Evolutionary conservation across 2,113 vertebrate genomes (phyloP), one percentile per base, ranked within the genome.

Genomic region (Picathartes gymnocephalus): DNA sequence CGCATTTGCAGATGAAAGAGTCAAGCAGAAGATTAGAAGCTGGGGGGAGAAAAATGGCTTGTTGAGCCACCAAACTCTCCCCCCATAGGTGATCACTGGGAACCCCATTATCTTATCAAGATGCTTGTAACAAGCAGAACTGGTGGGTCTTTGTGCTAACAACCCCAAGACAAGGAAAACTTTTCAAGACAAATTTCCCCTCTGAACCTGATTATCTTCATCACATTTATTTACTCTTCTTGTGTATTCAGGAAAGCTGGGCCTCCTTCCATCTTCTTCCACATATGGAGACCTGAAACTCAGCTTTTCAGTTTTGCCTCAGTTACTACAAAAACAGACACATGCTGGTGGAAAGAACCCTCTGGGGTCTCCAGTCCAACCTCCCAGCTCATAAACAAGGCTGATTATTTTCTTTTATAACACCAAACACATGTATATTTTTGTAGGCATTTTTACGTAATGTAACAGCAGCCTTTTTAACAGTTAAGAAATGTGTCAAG

Each of bases 21-120:
- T 6, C 33, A 78, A 58, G 25, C 3, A 21, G 33, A 73, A 71
- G 9, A 39, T 16, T 20, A 25, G 30, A 69, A 91, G 11, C 24
- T 11, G 6, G 1, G 24, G 2, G 12, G 3, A 70, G 31, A 53
- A 80, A 91, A 92, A 71, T 20, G 31, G 13, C 6, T 81, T 87
- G 31, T 3, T 4, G 0, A 85, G 31, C 4, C 15, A 42, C 21
- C 13, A 62, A 5, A 73, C 56, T 30, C 37, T 45, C 58, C 37
- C 40, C 25, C 65, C n/a, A n/a, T 0, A 2, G 19, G 7, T 0
- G 0, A 51, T 27, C 18, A 64, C 19, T 21, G 31, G 35, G 42
- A 89, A 35, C 5, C 6, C 42, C 33, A 77, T 13, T 15, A 35
- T 21, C 30, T 82, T 42, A 47, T 24, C 50, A 65, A 66, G 60